Base-by-base conservation (phyloP, 1,140 invertebrate species). In the Trichomalopsis sarcophagae region DNA sequence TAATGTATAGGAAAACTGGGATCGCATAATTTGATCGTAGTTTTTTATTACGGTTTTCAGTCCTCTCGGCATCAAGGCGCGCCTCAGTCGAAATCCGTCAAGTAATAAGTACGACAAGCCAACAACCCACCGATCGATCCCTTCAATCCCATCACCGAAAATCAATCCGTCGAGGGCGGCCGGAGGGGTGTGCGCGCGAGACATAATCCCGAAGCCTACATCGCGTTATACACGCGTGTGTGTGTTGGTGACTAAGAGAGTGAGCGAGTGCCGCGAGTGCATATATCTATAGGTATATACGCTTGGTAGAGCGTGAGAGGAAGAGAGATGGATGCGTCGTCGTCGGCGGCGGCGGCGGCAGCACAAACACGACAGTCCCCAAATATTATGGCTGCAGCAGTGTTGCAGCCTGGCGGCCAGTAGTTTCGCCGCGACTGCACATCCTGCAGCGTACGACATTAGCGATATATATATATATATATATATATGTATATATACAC, bases 341-440 rank as follows among this genome's bases (percentile, higher is more conserved):
- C 21, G 55, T 17, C 55, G 55, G 55, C 55, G 55, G 55, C 55
- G 55, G 55, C 55, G 21, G 55, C 55, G 21, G 47, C 47, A 50
- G 47, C 47, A 62, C 14, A 62, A 21, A 62, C 55, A 62, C 55
- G 55, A 62, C 55, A 62, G 55, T 62, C 55, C 6, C 55, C 55
- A 62, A 62, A 62, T 62, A 62, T 62, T 62, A 62, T 62, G 50
- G 21, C 23, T 62, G 36, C 55, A n/a, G 74, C 75, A 78, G 47
- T n/a, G 47, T 47, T 55, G 47, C 47, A 55, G 76, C 40, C 75
- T 55, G 50, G 14, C 27, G 36, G 30, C 30, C 73, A n/a, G 73
- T 75, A 33, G 73, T 21, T 17, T n/a, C 3, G 55, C 55, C 17
- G 50, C 50, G 33, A 36, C 33, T 50, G 21, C 55, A 21, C 4